These are phyloP conservation scores for Brachymystax lenok DNA, from an alignment of 2,797 vertebrate genomes.

Conservation along the genomic window DNA sequence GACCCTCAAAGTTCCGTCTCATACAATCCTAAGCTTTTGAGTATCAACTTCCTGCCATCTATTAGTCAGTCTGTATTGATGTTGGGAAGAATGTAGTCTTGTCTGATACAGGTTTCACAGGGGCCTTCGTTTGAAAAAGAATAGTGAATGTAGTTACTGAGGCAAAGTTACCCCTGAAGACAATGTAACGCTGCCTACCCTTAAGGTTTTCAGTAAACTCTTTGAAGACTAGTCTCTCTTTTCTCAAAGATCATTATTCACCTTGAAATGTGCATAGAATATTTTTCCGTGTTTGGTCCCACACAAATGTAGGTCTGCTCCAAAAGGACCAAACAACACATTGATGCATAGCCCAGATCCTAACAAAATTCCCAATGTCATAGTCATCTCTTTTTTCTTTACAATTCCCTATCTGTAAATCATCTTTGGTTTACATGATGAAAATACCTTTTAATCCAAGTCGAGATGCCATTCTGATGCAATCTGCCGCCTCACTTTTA, in stretches of 20 bases:
- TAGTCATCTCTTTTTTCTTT: not conserved
- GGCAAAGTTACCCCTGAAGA: too few relatives aligned
- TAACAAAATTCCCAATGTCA: not conserved
- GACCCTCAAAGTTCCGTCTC: too few relatives aligned
- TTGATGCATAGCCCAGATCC: not conserved
- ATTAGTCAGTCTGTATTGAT: too few relatives aligned
- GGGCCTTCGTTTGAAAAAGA: too few relatives aligned
- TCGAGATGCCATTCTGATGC: not conserved
- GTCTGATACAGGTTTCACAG: too few relatives aligned
- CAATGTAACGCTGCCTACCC: too few relatives aligned
- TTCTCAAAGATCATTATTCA: not conserved
- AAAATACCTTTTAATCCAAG: not conserved
- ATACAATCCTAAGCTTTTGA: too few relatives aligned
- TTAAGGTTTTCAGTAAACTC: not conserved
- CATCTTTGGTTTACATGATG: not conserved
- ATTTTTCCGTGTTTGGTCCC: not conserved
- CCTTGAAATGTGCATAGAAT: not conserved
- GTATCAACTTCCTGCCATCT: too few relatives aligned
- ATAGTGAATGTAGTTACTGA: too few relatives aligned
- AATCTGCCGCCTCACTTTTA: not conserved
- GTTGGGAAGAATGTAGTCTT: too few relatives aligned
- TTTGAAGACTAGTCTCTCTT: not conserved
- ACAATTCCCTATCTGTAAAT: not conserved
- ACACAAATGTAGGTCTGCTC: not conserved
- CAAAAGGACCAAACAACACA: not conserved